Conservation (phyloP, 2,113 vertebrate genomes). For the Equus przewalskii region DNA sequence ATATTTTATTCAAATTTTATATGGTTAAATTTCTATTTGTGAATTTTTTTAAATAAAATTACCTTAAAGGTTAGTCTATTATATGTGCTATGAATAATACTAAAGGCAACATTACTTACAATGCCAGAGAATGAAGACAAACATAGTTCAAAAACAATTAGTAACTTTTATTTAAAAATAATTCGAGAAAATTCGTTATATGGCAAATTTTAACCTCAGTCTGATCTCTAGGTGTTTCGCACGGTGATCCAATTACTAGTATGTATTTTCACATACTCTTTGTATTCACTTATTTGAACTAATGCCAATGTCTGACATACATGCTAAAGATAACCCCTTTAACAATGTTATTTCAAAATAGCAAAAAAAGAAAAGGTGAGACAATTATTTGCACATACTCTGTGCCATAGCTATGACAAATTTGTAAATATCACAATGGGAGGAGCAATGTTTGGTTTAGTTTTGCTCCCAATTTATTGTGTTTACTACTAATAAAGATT, state of each 20-base stretch:
- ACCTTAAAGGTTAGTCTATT: neutral
- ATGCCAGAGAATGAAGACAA: neutral
- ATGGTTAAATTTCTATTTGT: neutral
- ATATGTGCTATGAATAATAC: neutral
- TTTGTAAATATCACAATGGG: neutral
- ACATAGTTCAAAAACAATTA: neutral
- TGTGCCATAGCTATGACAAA: neutral
- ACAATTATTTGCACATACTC: neutral
- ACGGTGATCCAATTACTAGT: neutral
- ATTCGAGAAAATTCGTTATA: neutral
- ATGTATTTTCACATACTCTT: neutral
- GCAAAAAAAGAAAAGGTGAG: neutral
- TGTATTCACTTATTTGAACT: neutral
- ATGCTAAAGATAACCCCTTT: neutral
- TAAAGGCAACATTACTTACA: neutral
- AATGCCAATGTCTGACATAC: neutral
- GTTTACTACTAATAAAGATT: neutral
- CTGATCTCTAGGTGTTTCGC: neutral
- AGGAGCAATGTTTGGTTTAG: neutral
- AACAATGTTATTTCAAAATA: neutral
- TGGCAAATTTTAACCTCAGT: neutral
- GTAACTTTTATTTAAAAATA: conserved; percentile 30
- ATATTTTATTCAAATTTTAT: conserved; percentile 18
- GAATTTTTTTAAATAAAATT: conserved; percentile 15
- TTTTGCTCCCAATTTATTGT: neutral